Evolutionary conservation across 2,113 vertebrate genomes (phyloP).

Genomic region (Clarias gariepinus): DNA sequence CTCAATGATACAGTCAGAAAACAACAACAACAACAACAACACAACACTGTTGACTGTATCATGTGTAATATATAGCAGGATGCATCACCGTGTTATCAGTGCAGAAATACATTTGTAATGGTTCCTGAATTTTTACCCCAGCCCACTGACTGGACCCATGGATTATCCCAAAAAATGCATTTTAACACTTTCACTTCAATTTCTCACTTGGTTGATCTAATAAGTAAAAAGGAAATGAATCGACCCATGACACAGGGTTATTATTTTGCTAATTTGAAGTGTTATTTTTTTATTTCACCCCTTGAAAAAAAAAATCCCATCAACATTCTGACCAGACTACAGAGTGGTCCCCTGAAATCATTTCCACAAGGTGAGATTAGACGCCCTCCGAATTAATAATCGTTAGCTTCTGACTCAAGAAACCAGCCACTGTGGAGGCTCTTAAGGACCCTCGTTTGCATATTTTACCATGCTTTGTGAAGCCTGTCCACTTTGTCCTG

Average conservation of each 20-base stretch:
- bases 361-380: constrained; percentile 54
- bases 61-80: not conserved
- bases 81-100: not conserved
- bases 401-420: constrained; percentile 46
- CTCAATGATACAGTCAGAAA: not conserved
- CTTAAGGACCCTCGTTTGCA: constrained; percentile 53
- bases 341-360: constrained; percentile 27
- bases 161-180: constrained; percentile 55
- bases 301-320: constrained; percentile 50
- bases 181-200: constrained; percentile 59
- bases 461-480: constrained; percentile 54
- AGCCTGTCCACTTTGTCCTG: constrained; percentile 41
- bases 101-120: not conserved
- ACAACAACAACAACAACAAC: not conserved
- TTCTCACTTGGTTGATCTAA: constrained; percentile 63
- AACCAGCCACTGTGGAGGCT: constrained; percentile 54
- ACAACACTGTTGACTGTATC: not conserved
- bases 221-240: constrained; percentile 57
- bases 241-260: constrained; percentile 55
- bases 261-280: constrained; percentile 60
- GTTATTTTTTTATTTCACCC: constrained; percentile 7
- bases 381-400: constrained; percentile 58
- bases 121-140: constrained; percentile 37
- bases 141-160: constrained; percentile 37
- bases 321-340: constrained; percentile 54